These are phyloP conservation scores for Brachionus calyciflorus DNA, from an alignment of 1,140 invertebrate genomes.

Conservation along the genomic window DNA sequence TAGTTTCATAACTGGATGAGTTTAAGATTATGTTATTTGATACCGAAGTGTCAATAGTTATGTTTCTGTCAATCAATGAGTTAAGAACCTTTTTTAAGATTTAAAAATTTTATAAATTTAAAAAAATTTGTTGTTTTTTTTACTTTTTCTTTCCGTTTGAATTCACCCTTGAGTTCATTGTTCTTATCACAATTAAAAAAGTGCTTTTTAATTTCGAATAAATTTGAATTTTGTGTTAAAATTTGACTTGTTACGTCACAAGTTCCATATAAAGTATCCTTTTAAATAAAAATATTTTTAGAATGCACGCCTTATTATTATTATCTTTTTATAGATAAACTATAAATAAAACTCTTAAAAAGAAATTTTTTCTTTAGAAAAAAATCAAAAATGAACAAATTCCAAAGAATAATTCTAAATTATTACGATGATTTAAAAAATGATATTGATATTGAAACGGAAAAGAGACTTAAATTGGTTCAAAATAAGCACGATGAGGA, in stretches of 20 bases:
- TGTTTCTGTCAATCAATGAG: neutral
- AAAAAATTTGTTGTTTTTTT: neutral
- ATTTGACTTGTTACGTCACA: neutral
- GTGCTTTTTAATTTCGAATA: neutral
- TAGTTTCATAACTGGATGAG: neutral
- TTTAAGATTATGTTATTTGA: neutral
- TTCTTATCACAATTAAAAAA: neutral
- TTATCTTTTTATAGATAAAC: no score
- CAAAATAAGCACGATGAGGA: no score
- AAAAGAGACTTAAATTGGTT: no score
- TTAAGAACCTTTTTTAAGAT: neutral
- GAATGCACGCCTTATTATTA: no score
- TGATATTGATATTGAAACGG: no score
- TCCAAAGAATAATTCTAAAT: no score
- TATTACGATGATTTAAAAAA: no score
- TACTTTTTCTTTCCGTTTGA: slow-evolving; percentile 14
- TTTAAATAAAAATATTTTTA: neutral
- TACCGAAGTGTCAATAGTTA: neutral
- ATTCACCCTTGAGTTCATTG: neutral
- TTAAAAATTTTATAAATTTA: neutral
- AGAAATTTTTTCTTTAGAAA: no score
- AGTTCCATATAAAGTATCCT: neutral
- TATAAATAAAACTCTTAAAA: no score
- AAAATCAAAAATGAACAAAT: no score
- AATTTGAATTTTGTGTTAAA: neutral